A percentile compares a stretch with the other conserved stretches of the same genome.
Evolutionary conservation across 2,888 invertebrate species (phyloP).

Genomic region (Muschampia plurimacula): DNA sequence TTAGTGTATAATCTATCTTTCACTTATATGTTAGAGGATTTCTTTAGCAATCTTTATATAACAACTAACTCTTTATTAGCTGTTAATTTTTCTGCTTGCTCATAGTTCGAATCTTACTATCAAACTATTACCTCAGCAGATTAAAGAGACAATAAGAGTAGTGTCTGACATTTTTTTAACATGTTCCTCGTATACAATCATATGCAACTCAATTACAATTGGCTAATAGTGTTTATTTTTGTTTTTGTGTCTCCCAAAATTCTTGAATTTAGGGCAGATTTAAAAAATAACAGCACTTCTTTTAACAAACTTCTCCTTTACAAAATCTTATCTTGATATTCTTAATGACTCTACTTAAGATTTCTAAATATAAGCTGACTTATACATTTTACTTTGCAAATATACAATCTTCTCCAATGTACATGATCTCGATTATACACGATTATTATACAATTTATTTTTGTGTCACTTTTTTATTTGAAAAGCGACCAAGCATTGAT

Average conservation of each 20-base stretch:
- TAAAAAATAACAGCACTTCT: not conserved
- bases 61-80: not conserved
- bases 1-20: not conserved
- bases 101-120: not conserved
- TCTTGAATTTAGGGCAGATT: not conserved
- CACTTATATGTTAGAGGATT: not conserved
- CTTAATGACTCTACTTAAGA: conserved; percentile 2
- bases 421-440: conserved; percentile 30
- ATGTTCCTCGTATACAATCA: too few relatives aligned
- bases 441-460: conserved; percentile 27
- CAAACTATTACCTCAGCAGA: too few relatives aligned
- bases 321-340: conserved; percentile 19
- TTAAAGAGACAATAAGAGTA: too few relatives aligned
- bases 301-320: not conserved
- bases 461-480: conserved; percentile 36
- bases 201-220: too few relatives aligned
- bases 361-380: conserved; percentile 15
- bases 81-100: not conserved
- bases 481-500: conserved; percentile 34
- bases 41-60: not conserved
- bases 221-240: too few relatives aligned
- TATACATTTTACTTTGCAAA: conserved; percentile 23
- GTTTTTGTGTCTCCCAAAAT: too few relatives aligned
- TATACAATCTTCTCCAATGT: conserved; percentile 16
- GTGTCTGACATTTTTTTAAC: too few relatives aligned